Conservation (phyloP, 2,797 vertebrate species). For the Oryzias sinensis region DNA sequence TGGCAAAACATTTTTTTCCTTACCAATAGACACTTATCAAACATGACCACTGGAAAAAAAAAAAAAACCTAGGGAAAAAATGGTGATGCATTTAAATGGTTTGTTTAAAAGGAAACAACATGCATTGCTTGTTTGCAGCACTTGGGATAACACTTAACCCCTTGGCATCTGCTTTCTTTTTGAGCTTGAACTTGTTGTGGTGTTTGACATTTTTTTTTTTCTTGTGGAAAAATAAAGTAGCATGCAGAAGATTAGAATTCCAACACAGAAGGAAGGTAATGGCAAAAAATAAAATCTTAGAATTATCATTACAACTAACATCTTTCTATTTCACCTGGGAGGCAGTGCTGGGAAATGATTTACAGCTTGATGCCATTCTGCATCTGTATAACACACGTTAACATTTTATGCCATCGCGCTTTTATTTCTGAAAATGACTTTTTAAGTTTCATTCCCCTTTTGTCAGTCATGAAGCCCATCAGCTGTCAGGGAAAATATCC, state of each 20-base stretch:
- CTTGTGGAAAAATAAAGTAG: neutral
- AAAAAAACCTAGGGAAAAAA: conserved; percentile 28
- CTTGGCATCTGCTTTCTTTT: neutral
- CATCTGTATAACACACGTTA: neutral
- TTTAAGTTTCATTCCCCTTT: conserved; percentile 18
- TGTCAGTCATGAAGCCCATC: conserved; percentile 20
- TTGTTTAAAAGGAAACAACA: conserved; percentile 54
- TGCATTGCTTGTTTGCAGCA: conserved; percentile 43
- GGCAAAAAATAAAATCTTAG: neutral
- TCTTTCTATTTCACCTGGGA: neutral
- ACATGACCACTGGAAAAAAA: conserved; percentile 69
- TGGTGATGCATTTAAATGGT: conserved; percentile 49
- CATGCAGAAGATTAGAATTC: neutral
- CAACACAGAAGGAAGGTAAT: neutral
- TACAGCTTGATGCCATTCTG: neutral
- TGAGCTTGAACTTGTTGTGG: neutral
- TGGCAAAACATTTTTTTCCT: conserved; percentile 62
- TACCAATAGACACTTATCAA: conserved; percentile 72
- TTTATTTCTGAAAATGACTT: neutral
- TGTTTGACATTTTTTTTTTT: neutral
- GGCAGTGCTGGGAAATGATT: neutral
- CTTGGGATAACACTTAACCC: conserved; percentile 25
- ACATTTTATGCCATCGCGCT: neutral
- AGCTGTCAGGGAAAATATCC: conserved; percentile 37
- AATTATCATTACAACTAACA: neutral